Percentiles rank a stretch among this genome's conserved stretches.
Conservation (phyloP, 1,140 invertebrate species). For the Drosophila grimshawi region DNA sequence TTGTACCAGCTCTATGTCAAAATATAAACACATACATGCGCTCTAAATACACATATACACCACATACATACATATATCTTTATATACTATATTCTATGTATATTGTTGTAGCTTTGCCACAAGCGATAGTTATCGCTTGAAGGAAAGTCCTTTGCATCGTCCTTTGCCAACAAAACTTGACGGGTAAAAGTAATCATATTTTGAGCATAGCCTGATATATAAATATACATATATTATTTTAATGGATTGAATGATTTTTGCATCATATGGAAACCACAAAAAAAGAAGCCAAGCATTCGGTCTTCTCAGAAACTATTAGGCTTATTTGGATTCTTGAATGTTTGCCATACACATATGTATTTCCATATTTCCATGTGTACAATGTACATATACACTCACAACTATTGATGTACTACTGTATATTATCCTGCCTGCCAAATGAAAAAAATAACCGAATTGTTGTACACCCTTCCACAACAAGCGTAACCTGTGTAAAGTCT, state of each 20-base stretch:
- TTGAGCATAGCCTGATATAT: constrained; percentile 75
- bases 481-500: constrained; percentile 50
- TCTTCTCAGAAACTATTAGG: constrained; percentile 56
- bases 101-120: constrained; percentile 83
- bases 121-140: constrained; percentile 80
- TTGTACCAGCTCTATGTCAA: constrained; percentile 56
- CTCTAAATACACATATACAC: constrained; percentile 34
- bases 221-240: constrained; percentile 41
- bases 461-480: constrained; percentile 69
- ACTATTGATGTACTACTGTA: constrained; percentile 28
- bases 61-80: constrained; percentile 48
- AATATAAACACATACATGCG: constrained; percentile 10
- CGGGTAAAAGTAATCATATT: constrained; percentile 81
- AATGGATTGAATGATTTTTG: constrained; percentile 65
- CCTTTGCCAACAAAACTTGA: constrained; percentile 84
- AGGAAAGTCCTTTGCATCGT: constrained; percentile 84
- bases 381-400: constrained; percentile 8
- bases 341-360: constrained; percentile 33
- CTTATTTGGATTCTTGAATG: constrained; percentile 59
- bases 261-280: constrained; percentile 48
- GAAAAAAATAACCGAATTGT: constrained; percentile 62
- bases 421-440: constrained; percentile 55
- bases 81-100: constrained; percentile 74
- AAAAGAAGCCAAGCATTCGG: constrained; percentile 47
- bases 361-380: constrained; percentile 17